Conservation (phyloP, 2,888 invertebrate species). For the Gisinianus flammeolus region DNA sequence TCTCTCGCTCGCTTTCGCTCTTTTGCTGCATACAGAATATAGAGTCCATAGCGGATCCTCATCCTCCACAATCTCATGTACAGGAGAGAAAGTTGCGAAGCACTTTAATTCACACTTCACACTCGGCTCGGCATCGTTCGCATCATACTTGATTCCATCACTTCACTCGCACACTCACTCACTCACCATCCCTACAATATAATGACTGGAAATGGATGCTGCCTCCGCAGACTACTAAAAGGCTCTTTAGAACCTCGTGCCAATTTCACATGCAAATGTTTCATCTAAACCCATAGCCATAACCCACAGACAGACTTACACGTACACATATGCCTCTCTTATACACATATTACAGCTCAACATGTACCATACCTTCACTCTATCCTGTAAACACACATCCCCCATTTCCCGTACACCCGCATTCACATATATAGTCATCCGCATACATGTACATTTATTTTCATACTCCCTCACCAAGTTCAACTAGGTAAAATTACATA, state of each 20-base stretch:
- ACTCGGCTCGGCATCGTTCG: constrained; percentile 11
- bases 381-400: neutral
- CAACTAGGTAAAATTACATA: too few species aligned
- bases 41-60: neutral
- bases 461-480: too few species aligned
- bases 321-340: neutral
- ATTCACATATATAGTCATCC: neutral
- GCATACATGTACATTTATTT: neutral
- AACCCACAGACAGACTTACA: constrained; percentile 2
- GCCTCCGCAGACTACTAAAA: constrained; percentile 35
- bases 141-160: constrained; percentile 32
- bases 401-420: neutral
- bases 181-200: too few species aligned
- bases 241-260: constrained; percentile 34
- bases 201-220: constrained; percentile 34
- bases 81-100: constrained; percentile 2
- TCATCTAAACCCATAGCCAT: constrained; percentile 17
- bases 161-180: constrained; percentile 38
- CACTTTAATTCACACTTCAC: constrained; percentile 24
- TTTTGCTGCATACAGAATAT: neutral
- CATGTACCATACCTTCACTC: neutral
- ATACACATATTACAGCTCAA: neutral
- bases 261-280: constrained; percentile 36
- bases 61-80: neutral
- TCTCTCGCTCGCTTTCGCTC: neutral